These are phyloP conservation scores for Ginglymostoma cirratum DNA, from an alignment of 2,113 vertebrate genomes.

Conservation along the genomic window DNA sequence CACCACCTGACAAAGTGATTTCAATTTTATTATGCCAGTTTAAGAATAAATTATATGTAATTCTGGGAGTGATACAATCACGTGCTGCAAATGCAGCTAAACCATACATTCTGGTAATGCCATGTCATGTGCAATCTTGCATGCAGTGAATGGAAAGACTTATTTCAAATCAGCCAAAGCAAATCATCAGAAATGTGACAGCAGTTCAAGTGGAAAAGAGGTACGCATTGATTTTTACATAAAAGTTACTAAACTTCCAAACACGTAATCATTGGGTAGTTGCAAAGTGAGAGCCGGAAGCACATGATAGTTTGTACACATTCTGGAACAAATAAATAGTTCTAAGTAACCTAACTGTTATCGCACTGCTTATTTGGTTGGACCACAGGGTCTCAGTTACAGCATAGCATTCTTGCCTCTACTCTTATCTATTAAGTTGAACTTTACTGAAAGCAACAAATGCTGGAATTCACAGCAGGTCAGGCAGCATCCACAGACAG, in stretches of 20 bases:
- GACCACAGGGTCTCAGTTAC: background rate
- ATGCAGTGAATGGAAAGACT: background rate
- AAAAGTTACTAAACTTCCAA: background rate
- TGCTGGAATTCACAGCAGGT: too few species aligned
- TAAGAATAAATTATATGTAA: background rate
- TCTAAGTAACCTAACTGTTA: background rate
- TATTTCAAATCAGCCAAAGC: background rate
- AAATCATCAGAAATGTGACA: background rate
- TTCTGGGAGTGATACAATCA: background rate
- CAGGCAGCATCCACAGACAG: background rate
- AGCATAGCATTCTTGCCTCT: background rate
- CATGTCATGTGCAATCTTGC: background rate
- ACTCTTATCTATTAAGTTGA: background rate
- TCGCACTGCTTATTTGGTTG: background rate
- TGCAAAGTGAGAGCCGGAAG: background rate
- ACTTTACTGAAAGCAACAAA: background rate
- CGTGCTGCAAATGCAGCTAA: background rate
- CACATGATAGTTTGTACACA: background rate
- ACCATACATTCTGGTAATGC: background rate
- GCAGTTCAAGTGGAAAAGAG: background rate
- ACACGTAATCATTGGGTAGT: background rate
- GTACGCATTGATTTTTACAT: background rate
- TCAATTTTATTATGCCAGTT: background rate
- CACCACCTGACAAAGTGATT: background rate
- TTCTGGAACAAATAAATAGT: background rate